Conservation (phyloP, 2,888 invertebrate species). For the Scelioninae gen. 1 region DNA sequence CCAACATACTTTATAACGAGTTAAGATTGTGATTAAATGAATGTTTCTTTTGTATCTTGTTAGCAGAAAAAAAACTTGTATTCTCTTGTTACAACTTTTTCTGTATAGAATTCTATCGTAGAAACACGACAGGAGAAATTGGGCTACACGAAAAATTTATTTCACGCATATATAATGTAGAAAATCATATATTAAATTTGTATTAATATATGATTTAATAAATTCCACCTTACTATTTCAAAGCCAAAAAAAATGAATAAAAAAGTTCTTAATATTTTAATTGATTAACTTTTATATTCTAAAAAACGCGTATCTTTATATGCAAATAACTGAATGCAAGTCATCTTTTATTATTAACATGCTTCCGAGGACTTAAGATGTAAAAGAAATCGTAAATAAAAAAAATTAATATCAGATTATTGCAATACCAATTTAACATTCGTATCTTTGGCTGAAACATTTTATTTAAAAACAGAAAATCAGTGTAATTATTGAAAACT, state of each 20-base stretch:
- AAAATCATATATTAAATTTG: not conserved
- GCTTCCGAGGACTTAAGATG: not conserved
- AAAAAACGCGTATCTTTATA: no score
- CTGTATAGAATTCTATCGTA: not conserved
- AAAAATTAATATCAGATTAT: not conserved
- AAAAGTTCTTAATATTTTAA: not conserved
- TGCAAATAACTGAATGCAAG: no score
- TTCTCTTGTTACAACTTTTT: conserved; percentile 17
- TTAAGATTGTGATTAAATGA: conserved; percentile 26
- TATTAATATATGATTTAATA: not conserved
- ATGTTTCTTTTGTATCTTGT: conserved; percentile 16
- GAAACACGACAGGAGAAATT: conserved; percentile 40
- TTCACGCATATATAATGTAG: not conserved
- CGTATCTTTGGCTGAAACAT: conserved; percentile 15
- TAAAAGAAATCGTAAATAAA: not conserved
- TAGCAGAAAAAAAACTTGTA: not conserved
- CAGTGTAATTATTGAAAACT: conserved; percentile 8
- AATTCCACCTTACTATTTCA: not conserved
- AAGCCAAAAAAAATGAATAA: not conserved
- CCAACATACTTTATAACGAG: conserved; percentile 3
- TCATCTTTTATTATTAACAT: not conserved
- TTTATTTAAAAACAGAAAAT: conserved; percentile 13
- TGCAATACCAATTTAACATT: not conserved
- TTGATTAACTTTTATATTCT: no score
- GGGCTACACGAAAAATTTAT: conserved; percentile 20